Evolutionary conservation across 1,140 invertebrate species (phyloP), one percentile per base, ranked within the genome.

Genomic region (Papilio machaon): DNA sequence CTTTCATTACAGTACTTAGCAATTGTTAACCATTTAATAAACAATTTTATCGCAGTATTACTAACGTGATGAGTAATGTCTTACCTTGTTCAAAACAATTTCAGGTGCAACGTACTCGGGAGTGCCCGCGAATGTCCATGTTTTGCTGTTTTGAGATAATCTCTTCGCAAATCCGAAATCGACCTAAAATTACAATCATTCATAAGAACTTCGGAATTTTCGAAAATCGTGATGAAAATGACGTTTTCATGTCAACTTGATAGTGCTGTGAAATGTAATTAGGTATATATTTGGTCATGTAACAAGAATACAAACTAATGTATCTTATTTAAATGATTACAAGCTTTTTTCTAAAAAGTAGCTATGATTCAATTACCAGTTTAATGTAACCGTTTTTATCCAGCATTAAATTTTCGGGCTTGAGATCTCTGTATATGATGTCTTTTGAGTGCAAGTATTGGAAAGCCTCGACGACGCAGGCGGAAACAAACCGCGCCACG

Each of bases 121-220:
- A 2, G 98, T 99, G 2, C 99, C 99, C 87, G 99, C 99, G 95
- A 99, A 99, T 2, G 99, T 99, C 97, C 98, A 99, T 0, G 99
- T 99, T 94, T 99, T 99, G 64, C 96, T 95, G 81, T 97, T 96
- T 2, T 95, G 91, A 3, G 96, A 95, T 64, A 99, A 95, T 84
- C 97, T 96, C 95, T 99, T 99, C 10, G 99, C 98, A 92, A 99
- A 99, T n/a, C 99, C 99, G 95, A 99, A 99, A 95, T 99, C 99
- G 38, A 99, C 98, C 97, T 98, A 91, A 67, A 88, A 91, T 64
- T 5, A 77, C 82, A 64, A 0, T 60, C 79, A 78, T 19, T 17
- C n/a, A n/a, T n/a, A n/a, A n/a, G n/a, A n/a, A n/a, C n/a, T n/a
- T n/a, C n/a, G n/a, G n/a, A n/a, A n/a, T n/a, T n/a, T n/a, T n/a